Evolutionary conservation across 30 jellyfish, hydroid and myxozoan species (phyloP), one percentile per base, ranked within the genome.

Genomic region (Nemopilema nomurai): DNA sequence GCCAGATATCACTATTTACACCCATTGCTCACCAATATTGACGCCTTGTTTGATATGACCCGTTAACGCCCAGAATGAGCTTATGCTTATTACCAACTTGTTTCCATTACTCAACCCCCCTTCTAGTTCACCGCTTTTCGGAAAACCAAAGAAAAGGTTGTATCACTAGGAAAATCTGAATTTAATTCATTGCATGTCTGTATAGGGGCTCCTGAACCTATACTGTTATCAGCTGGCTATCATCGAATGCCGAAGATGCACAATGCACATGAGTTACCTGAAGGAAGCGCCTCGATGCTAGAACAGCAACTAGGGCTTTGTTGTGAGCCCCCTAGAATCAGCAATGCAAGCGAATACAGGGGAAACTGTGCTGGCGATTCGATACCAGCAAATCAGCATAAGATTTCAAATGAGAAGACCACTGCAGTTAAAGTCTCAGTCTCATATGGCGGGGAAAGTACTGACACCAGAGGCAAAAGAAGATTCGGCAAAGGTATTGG

Each of bases 401-500:
- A 13, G 13, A 41, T 41, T 41, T 41, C 9, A 3, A 13, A 6
- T 3, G 13, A 41, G 57, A 41, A 41, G 13, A 41, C 6, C 57
- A 41, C 57, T 41, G 57, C 57, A 41, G 13, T 41, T 6, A 41
- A 41, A 41, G 9, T 41, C 9, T 13, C 57, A 3, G 57, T 41
- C 57, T 6, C 6, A 41, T 41, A 41, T 41, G 57, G 57, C 6
- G 57, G 13, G 6, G 57, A 13, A 41, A 41, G 9, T 3, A 41
- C 6, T 41, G 57, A 41, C 9, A 6, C 9, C 57, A 41, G 72
- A 3, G 7, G 29, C 27, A 63, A 63, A n/a, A 6, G 29, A 0
- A 73, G 49, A 73, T 32, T 41, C 19, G 83, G 83, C 28, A 73
- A 32, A 33, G 6, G 68, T 13, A 21, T 33, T 16, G 51, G 51